Evolutionary conservation across 2,797 vertebrate species (phyloP).

Genomic region (Pipistrellus pipistrellus): DNA sequence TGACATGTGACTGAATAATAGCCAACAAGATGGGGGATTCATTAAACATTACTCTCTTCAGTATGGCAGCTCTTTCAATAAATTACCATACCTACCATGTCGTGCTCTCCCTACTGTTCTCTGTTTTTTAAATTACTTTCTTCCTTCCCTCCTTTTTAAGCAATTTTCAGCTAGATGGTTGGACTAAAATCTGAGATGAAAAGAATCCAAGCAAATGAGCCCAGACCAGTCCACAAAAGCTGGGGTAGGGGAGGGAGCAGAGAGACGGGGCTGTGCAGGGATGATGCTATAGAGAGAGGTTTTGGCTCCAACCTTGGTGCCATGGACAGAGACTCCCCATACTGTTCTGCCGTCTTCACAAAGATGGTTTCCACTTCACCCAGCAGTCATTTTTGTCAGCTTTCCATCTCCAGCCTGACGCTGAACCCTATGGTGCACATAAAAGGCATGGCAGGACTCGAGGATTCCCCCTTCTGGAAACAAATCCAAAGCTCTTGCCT

Average conservation of each 20-base stretch:
- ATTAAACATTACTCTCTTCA: neutral
- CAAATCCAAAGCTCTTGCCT: conserved; percentile 62
- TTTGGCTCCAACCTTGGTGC: conserved; percentile 1
- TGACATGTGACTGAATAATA: neutral
- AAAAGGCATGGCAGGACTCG: conserved; percentile 54
- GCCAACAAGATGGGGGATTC: neutral
- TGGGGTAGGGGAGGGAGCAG: fast-evolving
- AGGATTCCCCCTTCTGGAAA: conserved; percentile 71
- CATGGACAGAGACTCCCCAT: neutral
- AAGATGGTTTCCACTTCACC: neutral
- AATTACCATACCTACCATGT: neutral
- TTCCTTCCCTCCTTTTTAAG: conserved; percentile 58
- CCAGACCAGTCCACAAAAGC: conserved; percentile 69
- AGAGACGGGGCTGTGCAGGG: neutral
- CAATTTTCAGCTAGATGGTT: conserved; percentile 71
- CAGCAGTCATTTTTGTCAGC: conserved; percentile 42
- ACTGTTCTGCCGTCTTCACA: neutral
- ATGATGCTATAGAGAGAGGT: conserved; percentile 36
- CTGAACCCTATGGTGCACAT: conserved; percentile 59
- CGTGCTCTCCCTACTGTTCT: neutral
- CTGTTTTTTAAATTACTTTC: conserved; percentile 70
- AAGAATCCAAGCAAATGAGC: conserved; percentile 80
- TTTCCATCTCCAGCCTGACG: conserved; percentile 3
- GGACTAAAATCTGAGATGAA: conserved; percentile 70
- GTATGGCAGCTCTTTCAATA: neutral